Base-by-base conservation (phyloP, 2,888 invertebrate species). In the Molanna angustata region DNA sequence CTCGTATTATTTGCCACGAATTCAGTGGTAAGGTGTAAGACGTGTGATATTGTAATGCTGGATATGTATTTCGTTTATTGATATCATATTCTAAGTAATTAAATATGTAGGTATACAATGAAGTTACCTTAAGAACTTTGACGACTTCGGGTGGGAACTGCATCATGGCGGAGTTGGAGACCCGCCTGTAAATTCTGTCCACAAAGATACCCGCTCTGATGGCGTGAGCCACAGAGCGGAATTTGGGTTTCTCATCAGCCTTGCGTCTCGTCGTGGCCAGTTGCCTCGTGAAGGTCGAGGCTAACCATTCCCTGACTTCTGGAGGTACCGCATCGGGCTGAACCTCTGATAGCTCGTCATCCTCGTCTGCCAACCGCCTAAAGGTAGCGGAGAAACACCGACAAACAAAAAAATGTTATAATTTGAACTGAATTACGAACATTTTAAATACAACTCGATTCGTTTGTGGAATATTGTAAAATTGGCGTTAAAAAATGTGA, bases 181-280 rank as follows among this genome's bases (percentile, higher is more conserved):
- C 86, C 62, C 91, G 79, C 64, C 94, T 82, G 72, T 94, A 94
- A 72, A 94, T 93, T 65, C 91, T 83, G 72, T 96, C 96, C 65
- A 96, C 95, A 78, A 96, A 94, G 66, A 96, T 94, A 35, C 96
- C 96, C 13, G 95, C 95, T 14, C 96, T 80, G 67, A 96, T 95
- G 61, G 95, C 96, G 69, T 96, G 94, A 40, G 96, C 96, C 62
- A 97, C 96, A 55, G 93, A 91, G 54, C 94, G 86, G 76, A 95
- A 95, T 74, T 92, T 89, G 11, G 91, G 90, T 67, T 88, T 89
- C 70, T 89, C 89, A 64, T 88, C 88, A 22, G 81, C 82, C 72
- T 83, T 83, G 66, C 85, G 80, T 61, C 87, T 83, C 51, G 88
- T 84, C 53, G 88, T 86, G 56, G 86, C 88, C 73, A 89, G 78